A percentile compares a stretch with the other conserved stretches of the same genome.
Evolutionary conservation across 2,797 vertebrate species (phyloP).

Genomic region (Epinephelus malabaricus): DNA sequence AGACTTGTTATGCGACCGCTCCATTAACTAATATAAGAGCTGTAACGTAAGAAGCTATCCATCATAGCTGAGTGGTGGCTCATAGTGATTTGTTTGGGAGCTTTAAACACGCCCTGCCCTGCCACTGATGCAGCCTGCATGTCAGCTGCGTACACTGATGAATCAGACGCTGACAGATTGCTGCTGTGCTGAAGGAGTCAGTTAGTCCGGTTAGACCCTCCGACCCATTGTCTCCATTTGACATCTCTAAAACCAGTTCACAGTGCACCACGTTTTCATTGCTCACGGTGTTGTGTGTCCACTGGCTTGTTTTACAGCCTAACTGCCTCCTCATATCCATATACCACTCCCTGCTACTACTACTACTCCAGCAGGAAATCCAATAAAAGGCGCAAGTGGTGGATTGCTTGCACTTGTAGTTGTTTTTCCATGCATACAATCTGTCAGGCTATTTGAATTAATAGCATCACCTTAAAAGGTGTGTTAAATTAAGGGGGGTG

Average conservation of each 20-base stretch:
- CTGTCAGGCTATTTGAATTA: background rate
- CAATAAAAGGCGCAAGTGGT: background rate
- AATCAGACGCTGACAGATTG: background rate
- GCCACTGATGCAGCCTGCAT: background rate
- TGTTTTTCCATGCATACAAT: background rate
- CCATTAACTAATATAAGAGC: background rate
- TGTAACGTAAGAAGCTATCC: background rate
- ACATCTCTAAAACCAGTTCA: background rate
- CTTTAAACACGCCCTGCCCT: slow-evolving; percentile 53
- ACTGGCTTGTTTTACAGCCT: slow-evolving; percentile 1
- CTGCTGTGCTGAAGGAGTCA: background rate
- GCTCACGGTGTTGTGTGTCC: background rate
- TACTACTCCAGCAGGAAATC: slow-evolving; percentile 8
- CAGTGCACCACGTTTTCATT: background rate
- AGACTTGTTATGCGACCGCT: slow-evolving; percentile 22
- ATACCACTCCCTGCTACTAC: slow-evolving; percentile 22
- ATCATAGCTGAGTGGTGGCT: slow-evolving; percentile 8
- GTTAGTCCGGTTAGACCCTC: background rate
- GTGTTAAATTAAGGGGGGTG: too few relatives aligned
- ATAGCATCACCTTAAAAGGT: background rate
- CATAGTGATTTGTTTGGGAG: slow-evolving; percentile 23
- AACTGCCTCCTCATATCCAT: background rate
- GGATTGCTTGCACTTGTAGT: background rate
- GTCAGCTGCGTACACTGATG: background rate
- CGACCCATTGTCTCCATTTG: background rate